These are phyloP conservation scores for Sebastes steindachneri DNA, from an alignment of 2,797 vertebrate genomes.

Conservation along the genomic window DNA sequence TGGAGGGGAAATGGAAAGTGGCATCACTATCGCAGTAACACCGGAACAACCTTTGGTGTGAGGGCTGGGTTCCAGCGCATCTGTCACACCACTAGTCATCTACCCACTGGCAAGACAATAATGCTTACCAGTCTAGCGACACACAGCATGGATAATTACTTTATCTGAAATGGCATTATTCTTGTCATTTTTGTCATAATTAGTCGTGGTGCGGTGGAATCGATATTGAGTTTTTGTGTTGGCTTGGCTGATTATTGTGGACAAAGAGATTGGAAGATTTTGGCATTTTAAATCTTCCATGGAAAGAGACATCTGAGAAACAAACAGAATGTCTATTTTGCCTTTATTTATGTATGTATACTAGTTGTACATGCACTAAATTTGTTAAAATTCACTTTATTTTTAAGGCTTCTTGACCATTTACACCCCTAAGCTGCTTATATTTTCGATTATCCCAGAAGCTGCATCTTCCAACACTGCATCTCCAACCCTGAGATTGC, in stretches of 20 bases:
- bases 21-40: conserved; percentile 77
- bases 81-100: conserved; percentile 68
- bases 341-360: background rate
- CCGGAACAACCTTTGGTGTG: conserved; percentile 75
- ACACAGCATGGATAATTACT: conserved; percentile 53
- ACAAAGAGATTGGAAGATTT: background rate
- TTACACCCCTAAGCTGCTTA: background rate
- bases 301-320: background rate
- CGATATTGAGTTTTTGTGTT: conserved; percentile 4
- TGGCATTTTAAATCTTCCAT: background rate
- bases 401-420: background rate
- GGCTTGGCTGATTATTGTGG: background rate
- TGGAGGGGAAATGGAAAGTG: conserved; percentile 79
- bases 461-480: background rate
- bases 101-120: conserved; percentile 63
- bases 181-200: conserved; percentile 48
- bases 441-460: background rate
- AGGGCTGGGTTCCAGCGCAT: conserved; percentile 75
- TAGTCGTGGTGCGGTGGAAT: conserved; percentile 21
- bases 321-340: background rate
- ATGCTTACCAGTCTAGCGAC: conserved; percentile 28
- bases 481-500: background rate
- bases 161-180: conserved; percentile 43
- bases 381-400: background rate
- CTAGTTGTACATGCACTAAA: background rate